Percentiles rank a stretch among this genome's conserved stretches.
phyloP scores from a whole-genome alignment of 2,797 vertebrate genomes.

The Chaetodon trifasciatus region DNA sequence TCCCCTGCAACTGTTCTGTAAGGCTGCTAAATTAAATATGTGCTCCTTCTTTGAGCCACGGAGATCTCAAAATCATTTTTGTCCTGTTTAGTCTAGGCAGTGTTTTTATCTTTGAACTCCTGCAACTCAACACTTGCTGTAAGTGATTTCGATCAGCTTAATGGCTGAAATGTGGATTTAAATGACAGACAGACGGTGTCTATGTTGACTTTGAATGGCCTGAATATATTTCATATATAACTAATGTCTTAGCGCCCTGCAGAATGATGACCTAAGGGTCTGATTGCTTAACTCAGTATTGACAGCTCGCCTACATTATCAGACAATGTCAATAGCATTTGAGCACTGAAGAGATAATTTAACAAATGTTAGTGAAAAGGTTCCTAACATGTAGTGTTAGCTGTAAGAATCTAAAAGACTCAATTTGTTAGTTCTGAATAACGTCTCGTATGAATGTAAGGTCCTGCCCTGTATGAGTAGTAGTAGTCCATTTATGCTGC shows the following conservation, averaged over 20 bases:
- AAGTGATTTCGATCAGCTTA: constrained; percentile 20
- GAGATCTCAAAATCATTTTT: constrained; percentile 6
- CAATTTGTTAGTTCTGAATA: constrained; percentile 14
- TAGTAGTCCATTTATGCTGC: constrained; percentile 9
- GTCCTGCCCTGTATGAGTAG: constrained; percentile 29
- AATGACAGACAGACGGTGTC: constrained; percentile 4
- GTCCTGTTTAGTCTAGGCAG: constrained; percentile 20
- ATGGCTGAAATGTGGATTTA: constrained; percentile 31
- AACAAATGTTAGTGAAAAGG: constrained; percentile 1
- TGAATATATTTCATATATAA: constrained; percentile 38
- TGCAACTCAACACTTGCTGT: constrained; percentile 5
- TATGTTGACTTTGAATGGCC: constrained; percentile 39
- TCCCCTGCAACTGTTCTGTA: background rate
- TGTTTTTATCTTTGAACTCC: constrained; percentile 30
- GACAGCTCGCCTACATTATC: constrained; percentile 5
- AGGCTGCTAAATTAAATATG: constrained; percentile 14
- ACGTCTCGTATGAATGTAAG: constrained; percentile 15
- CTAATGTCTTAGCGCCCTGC: background rate
- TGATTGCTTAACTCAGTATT: constrained; percentile 16
- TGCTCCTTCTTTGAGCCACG: background rate
- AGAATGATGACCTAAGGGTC: background rate
- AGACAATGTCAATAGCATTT: constrained; percentile 1
- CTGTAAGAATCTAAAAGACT: constrained; percentile 10
- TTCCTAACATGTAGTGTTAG: background rate
- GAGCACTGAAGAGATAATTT: background rate